Conservation (phyloP, 53 echinoderm and acorn worm species). For the Arbacia lixula region DNA sequence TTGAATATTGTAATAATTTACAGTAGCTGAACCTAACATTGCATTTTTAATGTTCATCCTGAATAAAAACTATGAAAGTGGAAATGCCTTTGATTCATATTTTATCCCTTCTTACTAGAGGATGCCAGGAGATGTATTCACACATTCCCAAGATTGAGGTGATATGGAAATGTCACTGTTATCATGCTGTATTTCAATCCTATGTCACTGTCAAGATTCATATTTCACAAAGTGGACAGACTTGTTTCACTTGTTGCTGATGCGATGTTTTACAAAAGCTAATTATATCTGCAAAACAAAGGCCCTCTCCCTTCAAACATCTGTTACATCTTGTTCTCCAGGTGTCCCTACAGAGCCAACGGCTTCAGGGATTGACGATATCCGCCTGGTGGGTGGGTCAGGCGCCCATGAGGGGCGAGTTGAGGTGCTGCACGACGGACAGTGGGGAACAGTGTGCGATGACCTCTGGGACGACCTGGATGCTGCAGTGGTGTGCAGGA, state of each 20-base stretch:
- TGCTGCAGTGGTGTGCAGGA: constrained; percentile 62
- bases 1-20: no score
- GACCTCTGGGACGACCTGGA: constrained; percentile 58
- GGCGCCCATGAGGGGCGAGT: constrained; percentile 42
- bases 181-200: no score
- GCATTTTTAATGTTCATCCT: no score
- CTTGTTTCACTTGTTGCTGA: background rate
- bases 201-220: no score
- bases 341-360: background rate
- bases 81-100: no score
- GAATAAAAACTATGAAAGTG: no score
- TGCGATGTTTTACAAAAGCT: background rate
- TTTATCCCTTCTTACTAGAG: no score
- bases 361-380: background rate
- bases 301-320: background rate
- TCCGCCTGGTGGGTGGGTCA: constrained; percentile 29
- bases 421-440: constrained; percentile 36
- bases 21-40: no score
- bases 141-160: no score
- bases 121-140: no score
- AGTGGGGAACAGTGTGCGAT: constrained; percentile 75
- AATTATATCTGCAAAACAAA: background rate
- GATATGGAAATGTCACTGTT: no score
- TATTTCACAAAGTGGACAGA: no score
- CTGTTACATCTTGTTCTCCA: background rate